These are phyloP conservation scores for Lanistes nyassanus DNA, from an alignment of 1,140 invertebrate species.

Conservation along the genomic window DNA sequence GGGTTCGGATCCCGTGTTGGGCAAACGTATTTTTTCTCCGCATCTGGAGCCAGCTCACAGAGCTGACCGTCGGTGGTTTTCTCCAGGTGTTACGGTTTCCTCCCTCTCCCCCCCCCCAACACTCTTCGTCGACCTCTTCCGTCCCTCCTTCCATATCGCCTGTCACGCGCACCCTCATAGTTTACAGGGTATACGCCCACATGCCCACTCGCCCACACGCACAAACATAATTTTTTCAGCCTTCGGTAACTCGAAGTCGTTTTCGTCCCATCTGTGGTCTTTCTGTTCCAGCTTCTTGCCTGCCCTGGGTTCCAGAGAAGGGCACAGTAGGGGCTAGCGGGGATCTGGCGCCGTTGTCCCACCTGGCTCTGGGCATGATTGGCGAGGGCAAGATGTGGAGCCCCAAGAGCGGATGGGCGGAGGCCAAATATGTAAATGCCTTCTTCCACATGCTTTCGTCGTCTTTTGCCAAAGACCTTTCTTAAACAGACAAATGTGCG, in stretches of 20 bases:
- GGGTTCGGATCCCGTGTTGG: no score
- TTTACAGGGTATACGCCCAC: neutral
- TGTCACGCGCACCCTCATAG: no score
- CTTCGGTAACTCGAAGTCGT: neutral
- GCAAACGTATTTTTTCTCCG: no score
- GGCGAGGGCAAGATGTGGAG: slow-evolving; percentile 86
- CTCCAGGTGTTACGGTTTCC: neutral
- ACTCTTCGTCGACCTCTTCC: neutral
- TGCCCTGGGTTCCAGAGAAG: slow-evolving; percentile 81
- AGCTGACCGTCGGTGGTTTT: no score
- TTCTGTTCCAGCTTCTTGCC: slow-evolving; percentile 71
- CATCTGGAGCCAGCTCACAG: no score
- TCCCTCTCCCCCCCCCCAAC: neutral
- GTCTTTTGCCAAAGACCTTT: neutral
- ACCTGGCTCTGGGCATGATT: slow-evolving; percentile 77
- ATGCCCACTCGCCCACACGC: neutral
- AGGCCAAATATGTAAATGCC: slow-evolving; percentile 73
- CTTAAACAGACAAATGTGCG: no score
- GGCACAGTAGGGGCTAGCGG: slow-evolving; percentile 81
- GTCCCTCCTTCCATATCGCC: no score
- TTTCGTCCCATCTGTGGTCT: neutral
- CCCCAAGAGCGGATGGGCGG: slow-evolving; percentile 77
- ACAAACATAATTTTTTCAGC: neutral
- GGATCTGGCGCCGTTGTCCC: slow-evolving; percentile 78
- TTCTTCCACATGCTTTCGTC: no score